Evolutionary conservation across 2,888 invertebrate species (phyloP).

Genomic region (Pachycephus smyrnensis): DNA sequence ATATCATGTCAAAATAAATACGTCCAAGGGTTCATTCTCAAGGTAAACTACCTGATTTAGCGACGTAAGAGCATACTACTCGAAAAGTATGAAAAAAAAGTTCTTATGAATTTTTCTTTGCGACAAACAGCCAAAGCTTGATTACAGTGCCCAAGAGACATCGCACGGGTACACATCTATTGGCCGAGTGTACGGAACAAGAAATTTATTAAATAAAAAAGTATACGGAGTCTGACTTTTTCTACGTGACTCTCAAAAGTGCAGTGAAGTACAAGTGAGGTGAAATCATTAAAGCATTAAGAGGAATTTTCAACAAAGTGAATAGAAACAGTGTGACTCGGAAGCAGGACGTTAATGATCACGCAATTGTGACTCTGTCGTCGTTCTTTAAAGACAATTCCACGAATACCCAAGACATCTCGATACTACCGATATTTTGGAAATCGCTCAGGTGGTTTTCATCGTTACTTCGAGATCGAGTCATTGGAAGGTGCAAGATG

Average conservation of each 20-base stretch:
- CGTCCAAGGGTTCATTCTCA: background rate
- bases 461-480: background rate
- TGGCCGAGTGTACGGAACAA: background rate
- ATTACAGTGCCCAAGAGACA: background rate
- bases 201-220: background rate
- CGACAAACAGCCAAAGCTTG: background rate
- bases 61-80: background rate
- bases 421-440: background rate
- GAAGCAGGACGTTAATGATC: background rate
- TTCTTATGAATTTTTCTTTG: background rate
- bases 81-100: background rate
- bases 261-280: background rate
- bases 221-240: background rate
- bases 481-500: constrained; percentile 40
- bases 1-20: background rate
- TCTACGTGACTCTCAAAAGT: background rate
- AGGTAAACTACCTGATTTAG: background rate
- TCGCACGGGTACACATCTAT: background rate
- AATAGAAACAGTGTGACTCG: background rate
- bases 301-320: background rate
- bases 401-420: background rate
- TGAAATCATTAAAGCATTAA: background rate
- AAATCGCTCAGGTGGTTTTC: background rate
- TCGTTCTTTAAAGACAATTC: background rate
- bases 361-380: background rate